A percentile compares a stretch with the other conserved stretches of the same genome.
Conservation (phyloP, 2,888 invertebrate species). For the Drosophila conformis region DNA sequence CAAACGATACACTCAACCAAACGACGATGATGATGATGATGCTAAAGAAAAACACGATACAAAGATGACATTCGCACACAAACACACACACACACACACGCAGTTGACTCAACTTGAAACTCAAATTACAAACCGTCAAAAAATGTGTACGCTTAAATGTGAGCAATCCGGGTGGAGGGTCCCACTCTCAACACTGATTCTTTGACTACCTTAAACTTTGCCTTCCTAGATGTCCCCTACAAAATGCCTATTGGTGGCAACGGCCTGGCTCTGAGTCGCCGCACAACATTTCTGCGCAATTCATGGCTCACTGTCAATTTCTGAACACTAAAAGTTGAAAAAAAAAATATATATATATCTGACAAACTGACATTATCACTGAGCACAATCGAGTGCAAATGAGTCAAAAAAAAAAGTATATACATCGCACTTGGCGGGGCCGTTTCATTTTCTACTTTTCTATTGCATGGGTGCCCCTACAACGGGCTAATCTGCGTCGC, state of each 20-base stretch:
- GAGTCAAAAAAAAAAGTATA: conserved; percentile 34
- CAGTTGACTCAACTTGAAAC: conserved; percentile 42
- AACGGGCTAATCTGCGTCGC: conserved; percentile 2
- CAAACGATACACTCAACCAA: conserved; percentile 40
- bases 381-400: conserved; percentile 60
- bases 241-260: conserved; percentile 59
- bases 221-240: conserved; percentile 15
- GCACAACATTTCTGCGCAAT: conserved; percentile 36
- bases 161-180: conserved; percentile 25
- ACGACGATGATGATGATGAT: conserved; percentile 17
- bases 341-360: conserved; percentile 7
- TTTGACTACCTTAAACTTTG: conserved; percentile 14
- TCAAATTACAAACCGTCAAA: conserved; percentile 61
- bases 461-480: background rate
- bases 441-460: background rate
- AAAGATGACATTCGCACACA: conserved; percentile 12
- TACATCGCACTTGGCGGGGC: background rate
- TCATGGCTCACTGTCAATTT: conserved; percentile 49
- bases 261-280: conserved; percentile 16
- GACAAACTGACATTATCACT: conserved; percentile 50
- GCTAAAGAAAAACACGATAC: conserved; percentile 29
- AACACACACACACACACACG: conserved; percentile 21
- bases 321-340: background rate
- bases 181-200: conserved; percentile 19
- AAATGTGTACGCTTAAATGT: conserved; percentile 49